These are phyloP conservation scores for Plagiodera versicolora DNA, from an alignment of 2,888 invertebrate genomes.

Conservation along the genomic window DNA sequence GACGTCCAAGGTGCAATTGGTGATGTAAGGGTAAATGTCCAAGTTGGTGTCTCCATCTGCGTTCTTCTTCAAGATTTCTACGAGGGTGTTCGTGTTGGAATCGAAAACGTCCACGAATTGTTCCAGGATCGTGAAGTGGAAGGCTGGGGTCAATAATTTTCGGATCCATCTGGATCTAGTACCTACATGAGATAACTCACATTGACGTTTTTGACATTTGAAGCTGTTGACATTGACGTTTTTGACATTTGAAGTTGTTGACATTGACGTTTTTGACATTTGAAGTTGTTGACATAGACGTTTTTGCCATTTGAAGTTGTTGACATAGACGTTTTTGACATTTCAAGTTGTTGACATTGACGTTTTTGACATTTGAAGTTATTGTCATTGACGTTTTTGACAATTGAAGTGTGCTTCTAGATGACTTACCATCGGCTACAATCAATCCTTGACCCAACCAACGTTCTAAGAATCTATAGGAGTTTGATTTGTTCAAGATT, in stretches of 20 bases:
- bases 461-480: constrained; percentile 33
- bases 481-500: constrained; percentile 35
- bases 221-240: too few species aligned
- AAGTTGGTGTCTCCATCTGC: constrained; percentile 53
- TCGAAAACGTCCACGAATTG: constrained; percentile 72
- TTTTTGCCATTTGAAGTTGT: too few species aligned
- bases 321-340: too few species aligned
- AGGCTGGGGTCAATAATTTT: constrained; percentile 75
- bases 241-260: too few species aligned
- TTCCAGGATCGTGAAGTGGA: constrained; percentile 77
- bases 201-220: too few species aligned
- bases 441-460: constrained; percentile 42
- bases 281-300: too few species aligned
- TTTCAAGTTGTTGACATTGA: too few species aligned
- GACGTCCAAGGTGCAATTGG: constrained; percentile 63
- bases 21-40: constrained; percentile 65
- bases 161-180: constrained; percentile 67
- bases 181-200: constrained; percentile 34
- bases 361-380: too few species aligned
- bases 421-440: constrained; percentile 30
- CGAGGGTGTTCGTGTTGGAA: constrained; percentile 62
- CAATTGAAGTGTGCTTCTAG: too few species aligned
- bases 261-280: too few species aligned
- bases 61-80: constrained; percentile 57
- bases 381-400: too few species aligned